These are phyloP conservation scores for Neodiprion pinetum DNA, from an alignment of 1,140 invertebrate genomes.

Conservation along the genomic window DNA sequence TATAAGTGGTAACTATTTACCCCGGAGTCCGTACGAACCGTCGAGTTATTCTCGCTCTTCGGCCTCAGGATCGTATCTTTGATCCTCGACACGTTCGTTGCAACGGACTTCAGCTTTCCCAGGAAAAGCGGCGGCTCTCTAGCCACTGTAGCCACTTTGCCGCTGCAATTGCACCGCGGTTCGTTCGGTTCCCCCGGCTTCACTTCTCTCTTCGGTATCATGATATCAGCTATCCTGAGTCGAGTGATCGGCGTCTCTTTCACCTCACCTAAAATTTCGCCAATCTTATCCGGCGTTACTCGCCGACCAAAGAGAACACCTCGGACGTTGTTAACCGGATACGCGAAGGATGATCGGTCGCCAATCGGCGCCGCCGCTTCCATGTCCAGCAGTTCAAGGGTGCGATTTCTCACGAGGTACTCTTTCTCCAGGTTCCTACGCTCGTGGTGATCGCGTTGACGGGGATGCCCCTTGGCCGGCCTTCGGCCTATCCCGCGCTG, in stretches of 20 bases:
- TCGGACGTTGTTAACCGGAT: not conserved
- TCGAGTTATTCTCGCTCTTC: not conserved
- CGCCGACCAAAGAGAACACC: not conserved
- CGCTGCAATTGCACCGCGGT: no score
- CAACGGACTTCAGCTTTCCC: not conserved
- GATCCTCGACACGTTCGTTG: conserved; percentile 4
- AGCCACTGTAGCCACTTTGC: no score
- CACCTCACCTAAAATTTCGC: not conserved
- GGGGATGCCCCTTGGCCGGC: no score
- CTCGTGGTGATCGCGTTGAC: not conserved
- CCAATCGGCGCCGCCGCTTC: not conserved
- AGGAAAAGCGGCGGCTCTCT: no score
- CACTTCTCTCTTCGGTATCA: not conserved
- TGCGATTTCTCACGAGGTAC: conserved; percentile 28
- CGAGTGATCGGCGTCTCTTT: not conserved
- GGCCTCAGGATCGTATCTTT: conserved; percentile 17
- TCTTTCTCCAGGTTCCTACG: conserved; percentile 31
- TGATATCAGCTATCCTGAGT: not conserved
- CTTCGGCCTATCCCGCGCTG: not conserved
- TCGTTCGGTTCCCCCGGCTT: no score
- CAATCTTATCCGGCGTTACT: not conserved
- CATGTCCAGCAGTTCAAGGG: conserved; percentile 29
- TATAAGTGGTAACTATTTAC: not conserved
- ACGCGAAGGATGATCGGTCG: not conserved
- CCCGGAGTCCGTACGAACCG: no score